Evolutionary conservation across 2,797 vertebrate genomes (phyloP).

Genomic region (Pseudochirops corinnae): DNA sequence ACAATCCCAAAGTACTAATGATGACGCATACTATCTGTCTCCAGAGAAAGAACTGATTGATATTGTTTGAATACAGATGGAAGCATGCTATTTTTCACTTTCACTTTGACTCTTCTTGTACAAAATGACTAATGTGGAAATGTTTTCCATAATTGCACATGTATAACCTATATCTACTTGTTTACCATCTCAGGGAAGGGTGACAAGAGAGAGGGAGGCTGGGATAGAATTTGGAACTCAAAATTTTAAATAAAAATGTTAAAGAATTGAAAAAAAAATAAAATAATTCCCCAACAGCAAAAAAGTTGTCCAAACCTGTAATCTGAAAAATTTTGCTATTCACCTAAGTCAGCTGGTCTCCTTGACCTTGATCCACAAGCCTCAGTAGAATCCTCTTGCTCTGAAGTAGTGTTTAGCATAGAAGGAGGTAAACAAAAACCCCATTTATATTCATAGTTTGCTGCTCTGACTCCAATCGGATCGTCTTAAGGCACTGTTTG

Average conservation of each 20-base stretch:
- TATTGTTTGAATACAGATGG: not conserved
- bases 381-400: constrained; percentile 15
- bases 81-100: not conserved
- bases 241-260: not conserved
- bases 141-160: not conserved
- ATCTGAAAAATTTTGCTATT: constrained; percentile 56
- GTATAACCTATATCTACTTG: not conserved
- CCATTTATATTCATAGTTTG: constrained; percentile 32
- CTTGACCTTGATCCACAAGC: constrained; percentile 35
- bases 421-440: not conserved
- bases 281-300: not conserved
- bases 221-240: not conserved
- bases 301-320: constrained; percentile 12
- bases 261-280: not conserved
- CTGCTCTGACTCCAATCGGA: not conserved
- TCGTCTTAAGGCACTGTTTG: not conserved
- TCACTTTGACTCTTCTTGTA: not conserved
- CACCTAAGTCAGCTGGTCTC: constrained; percentile 34
- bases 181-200: not conserved
- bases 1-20: too few relatives aligned
- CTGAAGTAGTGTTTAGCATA: constrained; percentile 59
- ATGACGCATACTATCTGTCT: too few relatives aligned
- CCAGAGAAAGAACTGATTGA: not conserved
- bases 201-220: not conserved
- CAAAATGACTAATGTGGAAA: not conserved